phyloP scores from a whole-genome alignment of 2,888 invertebrate genomes.

The Hydrotaea cyrtoneurina region DNA sequence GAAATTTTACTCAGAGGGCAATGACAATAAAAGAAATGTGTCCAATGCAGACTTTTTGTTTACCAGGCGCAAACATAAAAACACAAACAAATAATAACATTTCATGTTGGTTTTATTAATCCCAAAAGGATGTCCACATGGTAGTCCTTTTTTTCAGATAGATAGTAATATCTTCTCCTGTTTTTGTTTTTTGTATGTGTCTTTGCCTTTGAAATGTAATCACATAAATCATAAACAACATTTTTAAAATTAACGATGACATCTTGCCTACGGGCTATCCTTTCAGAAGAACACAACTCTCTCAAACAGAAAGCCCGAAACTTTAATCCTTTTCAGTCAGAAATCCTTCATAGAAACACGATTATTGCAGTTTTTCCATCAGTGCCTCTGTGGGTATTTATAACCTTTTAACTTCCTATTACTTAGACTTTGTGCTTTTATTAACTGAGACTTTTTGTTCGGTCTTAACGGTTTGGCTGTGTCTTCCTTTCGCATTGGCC shows the following conservation, averaged over 20 bases:
- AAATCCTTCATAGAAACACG: slow-evolving; percentile 52
- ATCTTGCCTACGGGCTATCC: not conserved
- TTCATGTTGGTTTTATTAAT: slow-evolving; percentile 65
- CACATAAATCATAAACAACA: slow-evolving; percentile 15
- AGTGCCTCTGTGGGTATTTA: not conserved
- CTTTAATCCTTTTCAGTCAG: slow-evolving; percentile 11
- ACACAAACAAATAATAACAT: slow-evolving; percentile 59
- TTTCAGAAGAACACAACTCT: not conserved
- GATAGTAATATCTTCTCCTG: not conserved
- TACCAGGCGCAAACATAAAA: too few species aligned
- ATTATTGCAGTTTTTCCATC: slow-evolving; percentile 50
- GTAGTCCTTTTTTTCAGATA: too few species aligned
- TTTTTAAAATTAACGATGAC: not conserved
- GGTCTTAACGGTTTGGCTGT: not conserved
- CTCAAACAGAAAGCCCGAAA: not conserved
- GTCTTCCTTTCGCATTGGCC: not conserved
- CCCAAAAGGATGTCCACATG: slow-evolving; percentile 49
- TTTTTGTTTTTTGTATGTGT: too few species aligned
- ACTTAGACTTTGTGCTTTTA: slow-evolving; percentile 48
- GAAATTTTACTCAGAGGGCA: not conserved
- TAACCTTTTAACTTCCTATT: not conserved
- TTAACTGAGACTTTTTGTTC: slow-evolving; percentile 52
- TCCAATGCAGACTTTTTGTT: not conserved
- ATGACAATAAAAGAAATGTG: not conserved
- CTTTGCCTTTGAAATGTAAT: not conserved